Evolutionary conservation across 64 coral and sea anemone genomes (phyloP).

Genomic region (Montipora capricornis): DNA sequence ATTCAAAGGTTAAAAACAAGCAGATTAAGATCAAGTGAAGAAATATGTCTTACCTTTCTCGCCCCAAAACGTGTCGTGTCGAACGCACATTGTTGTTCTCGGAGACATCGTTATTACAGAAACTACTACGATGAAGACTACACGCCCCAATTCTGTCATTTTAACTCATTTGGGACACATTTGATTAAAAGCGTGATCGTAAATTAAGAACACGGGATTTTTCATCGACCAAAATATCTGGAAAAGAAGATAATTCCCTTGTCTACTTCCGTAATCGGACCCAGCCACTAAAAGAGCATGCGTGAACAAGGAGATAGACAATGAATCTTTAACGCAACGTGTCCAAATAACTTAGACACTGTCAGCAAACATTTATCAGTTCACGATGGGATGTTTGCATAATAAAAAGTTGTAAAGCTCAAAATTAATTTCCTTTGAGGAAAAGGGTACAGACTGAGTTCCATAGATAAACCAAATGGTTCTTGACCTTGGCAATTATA

Average conservation of each 20-base stretch:
- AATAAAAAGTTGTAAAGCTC: neutral
- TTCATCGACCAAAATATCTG: neutral
- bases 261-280: neutral
- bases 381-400: neutral
- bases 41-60: conserved; percentile 78
- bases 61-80: conserved; percentile 90
- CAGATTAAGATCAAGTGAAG: neutral
- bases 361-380: neutral
- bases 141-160: neutral
- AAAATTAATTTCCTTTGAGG: too few relatives aligned
- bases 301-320: neutral
- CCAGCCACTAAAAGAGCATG: conserved; percentile 1
- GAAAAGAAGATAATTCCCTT: neutral
- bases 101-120: neutral
- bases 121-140: neutral
- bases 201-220: neutral
- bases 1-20: neutral
- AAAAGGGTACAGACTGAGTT: too few relatives aligned
- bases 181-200: neutral
- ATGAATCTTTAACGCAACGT: conserved; percentile 58
- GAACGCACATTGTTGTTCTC: conserved; percentile 10
- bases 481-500: too few relatives aligned
- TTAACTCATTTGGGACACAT: conserved; percentile 42
- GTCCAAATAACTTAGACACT: conserved; percentile 9
- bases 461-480: too few relatives aligned